phyloP scores from a whole-genome alignment of 1,140 invertebrate genomes.

The Caenorhabditis tropicalis region DNA sequence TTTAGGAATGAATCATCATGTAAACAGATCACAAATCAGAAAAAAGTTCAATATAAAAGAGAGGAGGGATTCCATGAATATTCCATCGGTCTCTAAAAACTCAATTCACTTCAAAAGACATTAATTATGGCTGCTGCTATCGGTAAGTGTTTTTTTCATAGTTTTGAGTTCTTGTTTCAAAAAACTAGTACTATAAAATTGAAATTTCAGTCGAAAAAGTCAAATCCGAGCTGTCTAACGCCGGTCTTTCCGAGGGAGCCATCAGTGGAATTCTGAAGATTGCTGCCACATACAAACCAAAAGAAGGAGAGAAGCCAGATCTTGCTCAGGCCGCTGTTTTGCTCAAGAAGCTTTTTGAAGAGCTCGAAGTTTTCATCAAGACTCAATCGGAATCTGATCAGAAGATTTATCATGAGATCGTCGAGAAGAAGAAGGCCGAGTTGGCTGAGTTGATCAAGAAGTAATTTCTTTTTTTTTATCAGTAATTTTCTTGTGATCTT shows the following conservation, averaged over 20 bases:
- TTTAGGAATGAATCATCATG: background rate
- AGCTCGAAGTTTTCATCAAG: background rate
- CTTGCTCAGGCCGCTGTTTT: background rate
- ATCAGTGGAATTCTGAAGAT: conserved; percentile 24
- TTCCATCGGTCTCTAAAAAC: background rate
- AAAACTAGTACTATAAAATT: background rate
- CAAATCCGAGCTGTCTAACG: background rate
- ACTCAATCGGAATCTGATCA: conserved; percentile 13
- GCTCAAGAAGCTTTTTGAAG: background rate
- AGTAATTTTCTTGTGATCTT: background rate
- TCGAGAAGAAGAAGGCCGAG: conserved; percentile 30
- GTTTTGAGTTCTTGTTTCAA: background rate
- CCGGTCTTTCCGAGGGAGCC: background rate
- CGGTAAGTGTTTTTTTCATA: background rate
- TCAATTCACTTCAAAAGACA: background rate
- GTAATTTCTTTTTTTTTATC: background rate
- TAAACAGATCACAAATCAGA: conserved; percentile 26
- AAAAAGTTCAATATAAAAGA: background rate
- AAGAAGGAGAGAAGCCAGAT: background rate
- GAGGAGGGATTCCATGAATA: background rate
- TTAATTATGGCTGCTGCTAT: background rate
- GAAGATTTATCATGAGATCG: background rate
- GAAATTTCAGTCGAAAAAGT: conserved; percentile 14
- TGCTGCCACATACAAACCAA: conserved; percentile 32
- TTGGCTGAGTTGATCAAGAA: background rate